Evolutionary conservation across 2,888 invertebrate species (phyloP).

Genomic region (Heteromyza rotundicornis): DNA sequence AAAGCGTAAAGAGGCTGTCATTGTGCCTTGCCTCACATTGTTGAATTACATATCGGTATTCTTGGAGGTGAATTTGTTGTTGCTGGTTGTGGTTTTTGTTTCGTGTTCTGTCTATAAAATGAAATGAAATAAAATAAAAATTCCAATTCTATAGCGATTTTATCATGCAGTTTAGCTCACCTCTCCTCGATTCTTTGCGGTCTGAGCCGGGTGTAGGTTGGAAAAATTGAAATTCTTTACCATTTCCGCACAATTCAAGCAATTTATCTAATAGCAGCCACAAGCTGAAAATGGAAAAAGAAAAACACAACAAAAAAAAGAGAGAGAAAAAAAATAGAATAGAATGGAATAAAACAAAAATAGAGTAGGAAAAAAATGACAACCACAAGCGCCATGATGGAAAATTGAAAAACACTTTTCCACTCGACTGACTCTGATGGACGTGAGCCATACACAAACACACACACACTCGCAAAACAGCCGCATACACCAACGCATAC

Average conservation of each 20-base stretch:
- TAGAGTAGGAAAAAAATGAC: slow-evolving; percentile 11
- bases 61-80: not conserved
- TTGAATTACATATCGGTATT: not conserved
- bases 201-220: not conserved
- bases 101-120: not conserved
- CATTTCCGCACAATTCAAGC: slow-evolving; percentile 24
- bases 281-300: slow-evolving; percentile 2
- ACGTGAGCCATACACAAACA: slow-evolving; percentile 7
- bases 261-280: slow-evolving; percentile 27
- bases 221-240: not conserved
- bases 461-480: not conserved
- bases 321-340: not conserved
- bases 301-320: slow-evolving; percentile 3
- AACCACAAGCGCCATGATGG: slow-evolving; percentile 6
- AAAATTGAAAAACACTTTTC: slow-evolving; percentile 32
- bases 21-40: not conserved
- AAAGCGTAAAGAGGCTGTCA: too few species aligned
- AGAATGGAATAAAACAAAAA: slow-evolving; percentile 3
- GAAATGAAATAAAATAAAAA: too few species aligned
- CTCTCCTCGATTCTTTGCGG: not conserved
- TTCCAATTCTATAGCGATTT: too few species aligned
- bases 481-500: not conserved
- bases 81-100: not conserved
- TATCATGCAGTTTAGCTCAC: not conserved
- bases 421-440: slow-evolving; percentile 17